These are phyloP conservation scores for Clostera curtula DNA, from an alignment of 2,888 invertebrate species.

Conservation along the genomic window DNA sequence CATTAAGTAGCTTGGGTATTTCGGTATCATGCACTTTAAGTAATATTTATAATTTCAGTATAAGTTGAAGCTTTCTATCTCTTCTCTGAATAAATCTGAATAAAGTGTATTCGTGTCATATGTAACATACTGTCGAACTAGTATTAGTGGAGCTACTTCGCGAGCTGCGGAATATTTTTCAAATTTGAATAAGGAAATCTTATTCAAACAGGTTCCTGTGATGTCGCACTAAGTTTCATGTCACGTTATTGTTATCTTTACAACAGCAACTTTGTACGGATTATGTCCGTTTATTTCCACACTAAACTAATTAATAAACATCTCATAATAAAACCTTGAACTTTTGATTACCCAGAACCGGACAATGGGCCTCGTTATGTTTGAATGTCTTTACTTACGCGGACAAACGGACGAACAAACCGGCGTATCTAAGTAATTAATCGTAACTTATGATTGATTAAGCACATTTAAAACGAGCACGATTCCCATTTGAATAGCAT, in stretches of 20 bases:
- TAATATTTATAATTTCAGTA: no score
- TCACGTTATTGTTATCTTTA: constrained; percentile 49
- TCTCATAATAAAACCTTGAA: constrained; percentile 62
- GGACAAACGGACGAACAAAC: constrained; percentile 46
- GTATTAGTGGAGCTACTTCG: no score
- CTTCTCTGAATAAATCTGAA: no score
- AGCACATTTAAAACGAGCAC: constrained; percentile 68
- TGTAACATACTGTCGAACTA: no score
- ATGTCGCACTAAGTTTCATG: constrained; percentile 33
- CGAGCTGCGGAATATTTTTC: no score
- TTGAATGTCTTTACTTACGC: constrained; percentile 47
- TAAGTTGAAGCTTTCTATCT: no score
- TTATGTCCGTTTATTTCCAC: constrained; percentile 53
- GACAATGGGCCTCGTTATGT: constrained; percentile 64
- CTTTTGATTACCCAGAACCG: constrained; percentile 60
- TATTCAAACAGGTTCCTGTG: no score
- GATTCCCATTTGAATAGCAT: constrained; percentile 70
- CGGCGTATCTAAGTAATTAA: constrained; percentile 70
- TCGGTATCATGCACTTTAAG: no score
- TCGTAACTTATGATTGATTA: constrained; percentile 73
- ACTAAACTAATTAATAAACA: constrained; percentile 66
- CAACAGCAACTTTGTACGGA: constrained; percentile 43
- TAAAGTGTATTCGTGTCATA: no score
- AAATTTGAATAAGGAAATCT: no score
- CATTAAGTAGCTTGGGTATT: no score